Conservation (phyloP, 2,797 vertebrate species). For the Aeoliscus strigatus region DNA sequence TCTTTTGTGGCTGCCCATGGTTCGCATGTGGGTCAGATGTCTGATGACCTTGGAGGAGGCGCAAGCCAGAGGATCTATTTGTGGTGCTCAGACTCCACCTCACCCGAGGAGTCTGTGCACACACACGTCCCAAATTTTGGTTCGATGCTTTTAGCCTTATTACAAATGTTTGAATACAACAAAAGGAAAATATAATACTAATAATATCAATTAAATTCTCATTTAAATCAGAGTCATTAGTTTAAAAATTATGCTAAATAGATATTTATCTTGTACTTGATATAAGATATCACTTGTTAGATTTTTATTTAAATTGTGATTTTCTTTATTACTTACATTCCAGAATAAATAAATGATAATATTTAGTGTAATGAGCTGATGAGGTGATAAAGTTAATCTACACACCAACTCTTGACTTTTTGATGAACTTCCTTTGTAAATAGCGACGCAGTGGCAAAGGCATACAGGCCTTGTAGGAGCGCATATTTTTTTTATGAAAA, state of each 20-base stretch:
- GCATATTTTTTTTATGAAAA: constrained; percentile 42
- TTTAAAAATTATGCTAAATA: too few relatives aligned
- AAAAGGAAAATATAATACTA: background rate
- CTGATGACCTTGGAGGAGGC: constrained; percentile 51
- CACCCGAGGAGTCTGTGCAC: constrained; percentile 9
- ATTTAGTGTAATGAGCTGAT: constrained; percentile 21
- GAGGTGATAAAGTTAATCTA: constrained; percentile 20
- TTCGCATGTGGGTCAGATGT: constrained; percentile 46
- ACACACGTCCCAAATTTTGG: constrained; percentile 4
- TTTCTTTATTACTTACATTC: background rate
- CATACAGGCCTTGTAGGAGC: constrained; percentile 16
- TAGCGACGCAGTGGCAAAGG: constrained; percentile 28
- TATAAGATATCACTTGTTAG: too few relatives aligned
- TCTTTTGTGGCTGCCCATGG: constrained; percentile 24
- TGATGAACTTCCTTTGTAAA: constrained; percentile 32
- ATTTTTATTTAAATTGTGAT: background rate
- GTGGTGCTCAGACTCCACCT: constrained; percentile 35
- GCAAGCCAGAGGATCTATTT: constrained; percentile 38
- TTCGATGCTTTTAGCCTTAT: constrained; percentile 2
- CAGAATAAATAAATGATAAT: background rate
- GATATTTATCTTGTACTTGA: too few relatives aligned
- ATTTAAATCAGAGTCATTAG: too few relatives aligned
- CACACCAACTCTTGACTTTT: constrained; percentile 13
- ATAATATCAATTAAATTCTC: constrained; percentile 1
- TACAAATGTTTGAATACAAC: background rate